Evolutionary conservation across 1,140 invertebrate species (phyloP).

Genomic region (Agrilus planipennis): DNA sequence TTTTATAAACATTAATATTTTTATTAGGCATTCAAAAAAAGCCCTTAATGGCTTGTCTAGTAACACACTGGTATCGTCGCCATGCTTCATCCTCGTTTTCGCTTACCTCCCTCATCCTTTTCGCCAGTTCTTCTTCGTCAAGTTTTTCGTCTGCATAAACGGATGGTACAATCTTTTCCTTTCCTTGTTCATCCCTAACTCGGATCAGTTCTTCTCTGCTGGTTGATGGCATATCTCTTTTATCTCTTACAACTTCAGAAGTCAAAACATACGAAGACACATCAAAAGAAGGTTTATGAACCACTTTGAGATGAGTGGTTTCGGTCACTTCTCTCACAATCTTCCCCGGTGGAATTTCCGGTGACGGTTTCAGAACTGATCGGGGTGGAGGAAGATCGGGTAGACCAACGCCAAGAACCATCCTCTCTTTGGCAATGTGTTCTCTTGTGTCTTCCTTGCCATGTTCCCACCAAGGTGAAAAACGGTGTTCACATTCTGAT

Average conservation of each 20-base stretch:
- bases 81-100: constrained; percentile 23
- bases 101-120: constrained; percentile 36
- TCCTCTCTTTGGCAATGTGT: constrained; percentile 31
- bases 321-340: constrained; percentile 43
- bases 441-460: constrained; percentile 27
- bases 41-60: constrained; percentile 39
- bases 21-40: constrained; percentile 29
- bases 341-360: constrained; percentile 33
- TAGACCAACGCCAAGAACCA: constrained; percentile 32
- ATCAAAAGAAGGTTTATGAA: constrained; percentile 39
- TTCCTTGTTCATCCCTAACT: constrained; percentile 10
- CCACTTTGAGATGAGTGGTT: constrained; percentile 42
- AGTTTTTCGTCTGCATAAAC: constrained; percentile 9
- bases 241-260: constrained; percentile 36
- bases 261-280: constrained; percentile 41
- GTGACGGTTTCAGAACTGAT: constrained; percentile 29
- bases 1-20: neutral
- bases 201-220: constrained; percentile 16
- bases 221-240: constrained; percentile 22
- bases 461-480: constrained; percentile 41
- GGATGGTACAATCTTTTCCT: constrained; percentile 11
- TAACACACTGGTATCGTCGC: constrained; percentile 36
- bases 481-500: constrained; percentile 46
- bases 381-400: constrained; percentile 28
- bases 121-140: constrained; percentile 29